These are phyloP conservation scores for Brachypteracias leptosomus DNA, from an alignment of 2,113 vertebrate genomes.

Conservation along the genomic window DNA sequence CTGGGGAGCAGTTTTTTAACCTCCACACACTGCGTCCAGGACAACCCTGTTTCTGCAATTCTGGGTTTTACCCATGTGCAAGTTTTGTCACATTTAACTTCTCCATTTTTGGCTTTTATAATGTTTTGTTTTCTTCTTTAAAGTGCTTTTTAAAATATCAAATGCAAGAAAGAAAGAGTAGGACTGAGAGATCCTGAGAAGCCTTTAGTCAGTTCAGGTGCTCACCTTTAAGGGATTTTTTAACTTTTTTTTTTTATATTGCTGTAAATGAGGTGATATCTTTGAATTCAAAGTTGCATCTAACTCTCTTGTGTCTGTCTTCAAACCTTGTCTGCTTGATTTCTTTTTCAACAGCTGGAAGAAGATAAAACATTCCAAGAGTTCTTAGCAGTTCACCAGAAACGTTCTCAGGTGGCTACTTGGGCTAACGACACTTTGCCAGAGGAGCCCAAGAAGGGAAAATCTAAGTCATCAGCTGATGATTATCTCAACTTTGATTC, in stretches of 20 bases:
- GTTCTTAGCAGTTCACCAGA: conserved; percentile 91
- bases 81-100: background rate
- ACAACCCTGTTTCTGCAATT: fast-evolving
- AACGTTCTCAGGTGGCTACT: conserved; percentile 80
- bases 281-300: background rate
- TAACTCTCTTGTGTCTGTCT: background rate
- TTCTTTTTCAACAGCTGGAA: conserved; percentile 76
- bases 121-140: background rate
- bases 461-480: conserved; percentile 67
- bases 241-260: background rate
- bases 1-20: fast-evolving
- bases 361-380: conserved; percentile 86
- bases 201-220: background rate
- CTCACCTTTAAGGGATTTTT: background rate
- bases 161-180: background rate
- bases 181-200: background rate
- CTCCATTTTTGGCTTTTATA: fast-evolving
- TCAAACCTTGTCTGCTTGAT: background rate
- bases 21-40: background rate
- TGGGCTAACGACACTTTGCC: conserved; percentile 87
- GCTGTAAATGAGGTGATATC: background rate
- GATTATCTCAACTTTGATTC: conserved; percentile 98
- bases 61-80: fast-evolving
- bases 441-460: conserved; percentile 17
- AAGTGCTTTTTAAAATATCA: background rate